Base-by-base conservation (phyloP, 2,888 invertebrate genomes). In the Yponomeuta malinellus region DNA sequence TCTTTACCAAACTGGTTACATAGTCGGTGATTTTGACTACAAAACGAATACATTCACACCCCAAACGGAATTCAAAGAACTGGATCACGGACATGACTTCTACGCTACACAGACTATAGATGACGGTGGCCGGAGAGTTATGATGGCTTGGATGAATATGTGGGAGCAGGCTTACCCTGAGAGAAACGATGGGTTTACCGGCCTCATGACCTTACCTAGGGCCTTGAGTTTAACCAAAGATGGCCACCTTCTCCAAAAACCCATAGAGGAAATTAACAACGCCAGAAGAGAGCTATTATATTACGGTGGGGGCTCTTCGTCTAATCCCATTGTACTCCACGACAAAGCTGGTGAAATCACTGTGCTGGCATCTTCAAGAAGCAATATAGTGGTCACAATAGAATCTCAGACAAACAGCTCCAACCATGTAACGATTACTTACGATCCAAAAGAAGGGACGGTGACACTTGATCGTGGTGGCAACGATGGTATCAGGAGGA, bases 21-120 rank as follows among this genome's bases (percentile, higher is more conserved):
- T 91, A n/a, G 76, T 92, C 70, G 93, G 93, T 2, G 29, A 76
- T 63, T 93, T 92, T 74, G 81, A 88, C 77, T 87, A 88, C 69
- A 68, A 74, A 0, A 82, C 83, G 5, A 65, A 77, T 52, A 23
- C 71, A 8, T 91, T 89, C 74, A 83, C 76, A 1, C 79, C 79
- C 0, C 29, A 74, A n/a, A 79, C 82, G 0, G 71, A 83, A 43
- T 90, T 87, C 74, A 74, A 65, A 15, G 89, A 89, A 74, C 73
- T 90, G 12, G 90, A 90, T 73, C 76, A 80, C 63, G 88, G 93
- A 0, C 88, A 89, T 74, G 92, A 93, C 73, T 86, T 86, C 72
- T 93, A 92, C 73, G 93, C 93, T 2, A 86, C 90, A 2, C 91
- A 93, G 76, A 83, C 87, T 2, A 78, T 86, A 33, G 86, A 86